Evolutionary conservation across 2,888 invertebrate genomes (phyloP), one percentile per base, ranked within the genome.

Genomic region (Amorpha juglandis): DNA sequence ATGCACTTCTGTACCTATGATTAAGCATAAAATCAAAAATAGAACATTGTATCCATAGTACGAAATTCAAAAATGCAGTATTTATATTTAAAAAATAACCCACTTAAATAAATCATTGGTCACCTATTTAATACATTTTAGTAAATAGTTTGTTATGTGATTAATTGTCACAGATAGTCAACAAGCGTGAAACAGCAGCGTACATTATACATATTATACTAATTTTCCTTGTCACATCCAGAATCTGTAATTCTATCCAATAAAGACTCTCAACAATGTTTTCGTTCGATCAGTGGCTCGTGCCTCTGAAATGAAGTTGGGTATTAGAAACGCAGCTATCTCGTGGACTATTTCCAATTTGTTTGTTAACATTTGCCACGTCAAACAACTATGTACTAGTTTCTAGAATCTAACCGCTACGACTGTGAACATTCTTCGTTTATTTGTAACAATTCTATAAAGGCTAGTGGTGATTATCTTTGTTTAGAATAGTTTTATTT

Each of bases 211-310:
- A 27, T 27, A 27, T 27, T 3, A 3, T 27, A 21, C 2, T 33
- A 19, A 27, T 53, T 27, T 53, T 35, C n/a, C n/a, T 58, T 58
- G 19, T 11, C 69, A 65, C 64, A 68, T 66, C 63, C 53, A 66
- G 51, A 6, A 64, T 14, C 9, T 50, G 7, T 55, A 58, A 50
- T 53, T 64, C 69, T 55, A 14, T 27, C 38, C 27, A n/a, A 14
- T 14, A 62, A 69, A 62, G 64, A 68, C 68, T 52, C 52, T 53
- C 87, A 84, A 87, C 86, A 88, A 90, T 92, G 90, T 93, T 93
- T 92, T 92, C 91, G 82, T 93, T 92, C 92, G 90, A 92, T 92
- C 91, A 92, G 81, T 69, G 78, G 83, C 86, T 86, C 91, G 88
- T 90, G 92, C 89, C 79, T 80, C 81, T 78, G 83, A 89, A 90